These are phyloP conservation scores for Armadillidium nasatum DNA, from an alignment of 1,140 invertebrate genomes.

Conservation along the genomic window DNA sequence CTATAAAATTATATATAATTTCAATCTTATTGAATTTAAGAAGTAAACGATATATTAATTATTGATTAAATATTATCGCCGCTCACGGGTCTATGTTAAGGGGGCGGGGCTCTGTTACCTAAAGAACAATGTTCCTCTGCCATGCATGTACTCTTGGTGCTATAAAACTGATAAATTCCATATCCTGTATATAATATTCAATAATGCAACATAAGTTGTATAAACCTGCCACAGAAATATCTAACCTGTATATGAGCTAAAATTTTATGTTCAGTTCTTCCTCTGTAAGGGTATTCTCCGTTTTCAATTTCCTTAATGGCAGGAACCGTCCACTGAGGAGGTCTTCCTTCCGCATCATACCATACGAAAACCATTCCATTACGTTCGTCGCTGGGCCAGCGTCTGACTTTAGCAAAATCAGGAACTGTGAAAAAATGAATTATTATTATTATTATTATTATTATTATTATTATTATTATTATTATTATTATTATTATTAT, in stretches of 20 bases:
- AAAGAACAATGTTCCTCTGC: too few relatives aligned
- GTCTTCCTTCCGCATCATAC: slow-evolving; percentile 68
- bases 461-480: not conserved
- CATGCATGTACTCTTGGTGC: too few relatives aligned
- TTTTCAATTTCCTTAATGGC: slow-evolving; percentile 55
- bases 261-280: slow-evolving; percentile 65
- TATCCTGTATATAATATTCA: too few relatives aligned
- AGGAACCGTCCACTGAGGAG: slow-evolving; percentile 66
- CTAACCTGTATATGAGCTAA: slow-evolving; percentile 54
- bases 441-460: not conserved
- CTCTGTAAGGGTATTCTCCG: slow-evolving; percentile 63
- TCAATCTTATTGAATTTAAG: too few relatives aligned
- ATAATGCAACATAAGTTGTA: too few relatives aligned
- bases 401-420: slow-evolving; percentile 54
- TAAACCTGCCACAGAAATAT: too few relatives aligned
- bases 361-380: slow-evolving; percentile 75
- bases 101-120: too few relatives aligned
- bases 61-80: too few relatives aligned
- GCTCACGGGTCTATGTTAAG: too few relatives aligned
- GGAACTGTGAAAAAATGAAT: slow-evolving; percentile 47
- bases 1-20: too few relatives aligned
- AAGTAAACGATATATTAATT: too few relatives aligned
- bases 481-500: not conserved
- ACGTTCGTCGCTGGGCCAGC: slow-evolving; percentile 63
- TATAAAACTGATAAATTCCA: too few relatives aligned